A percentile compares a stretch with the other conserved stretches of the same genome.
Evolutionary conservation across 1,140 invertebrate genomes (phyloP).

Genomic region (Pseudobourletiella spinata): DNA sequence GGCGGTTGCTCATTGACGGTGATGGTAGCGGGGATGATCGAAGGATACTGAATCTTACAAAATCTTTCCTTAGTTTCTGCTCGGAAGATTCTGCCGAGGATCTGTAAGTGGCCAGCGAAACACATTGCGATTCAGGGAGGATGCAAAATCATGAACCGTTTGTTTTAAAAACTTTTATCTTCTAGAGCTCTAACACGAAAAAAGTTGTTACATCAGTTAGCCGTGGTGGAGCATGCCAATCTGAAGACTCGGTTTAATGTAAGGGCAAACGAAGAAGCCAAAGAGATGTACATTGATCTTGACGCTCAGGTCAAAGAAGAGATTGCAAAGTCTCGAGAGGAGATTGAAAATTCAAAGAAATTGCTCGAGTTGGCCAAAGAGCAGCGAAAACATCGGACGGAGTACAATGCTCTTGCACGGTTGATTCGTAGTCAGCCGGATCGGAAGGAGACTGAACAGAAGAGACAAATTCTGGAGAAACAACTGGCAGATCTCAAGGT

Average conservation of each 20-base stretch:
- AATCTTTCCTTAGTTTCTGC: constrained; percentile 82
- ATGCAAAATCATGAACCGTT: neutral
- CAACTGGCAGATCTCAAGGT: constrained; percentile 59
- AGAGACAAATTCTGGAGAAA: constrained; percentile 60
- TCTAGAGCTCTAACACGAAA: too few relatives aligned
- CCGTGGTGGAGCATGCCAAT: constrained; percentile 79
- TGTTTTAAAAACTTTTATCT: too few relatives aligned
- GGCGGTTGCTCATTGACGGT: constrained; percentile 82
- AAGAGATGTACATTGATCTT: constrained; percentile 71
- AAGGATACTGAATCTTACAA: constrained; percentile 71
- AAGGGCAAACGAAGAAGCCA: constrained; percentile 71
- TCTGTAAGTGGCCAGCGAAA: constrained; percentile 51
- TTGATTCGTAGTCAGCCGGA: constrained; percentile 84
- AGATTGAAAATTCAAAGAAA: constrained; percentile 63
- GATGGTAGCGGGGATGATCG: constrained; percentile 93
- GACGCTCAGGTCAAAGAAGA: constrained; percentile 64
- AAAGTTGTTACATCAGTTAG: constrained; percentile 56
- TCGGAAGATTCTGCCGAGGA: constrained; percentile 60
- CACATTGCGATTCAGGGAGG: too few relatives aligned
- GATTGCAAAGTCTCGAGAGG: constrained; percentile 62
- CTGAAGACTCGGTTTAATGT: constrained; percentile 69
- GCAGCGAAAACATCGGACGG: constrained; percentile 75
- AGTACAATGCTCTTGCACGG: constrained; percentile 85
- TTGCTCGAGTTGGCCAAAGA: constrained; percentile 70
- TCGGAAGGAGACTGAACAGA: constrained; percentile 67